Evolutionary conservation across 2,797 vertebrate species (phyloP), one percentile per base, ranked within the genome.

Genomic region (Hoplostethus atlanticus): DNA sequence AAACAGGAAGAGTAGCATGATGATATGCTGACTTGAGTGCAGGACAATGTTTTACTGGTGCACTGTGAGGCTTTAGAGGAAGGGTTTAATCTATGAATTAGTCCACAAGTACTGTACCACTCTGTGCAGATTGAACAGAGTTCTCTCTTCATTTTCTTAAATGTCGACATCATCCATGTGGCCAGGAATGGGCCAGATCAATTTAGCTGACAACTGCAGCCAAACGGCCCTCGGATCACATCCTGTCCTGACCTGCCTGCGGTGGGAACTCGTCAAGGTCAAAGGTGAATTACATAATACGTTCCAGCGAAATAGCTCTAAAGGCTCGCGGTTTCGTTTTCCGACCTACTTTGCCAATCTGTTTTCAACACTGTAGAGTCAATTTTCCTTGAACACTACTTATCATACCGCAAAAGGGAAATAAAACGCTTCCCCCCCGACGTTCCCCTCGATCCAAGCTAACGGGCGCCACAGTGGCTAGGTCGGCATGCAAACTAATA

Each of bases 261-360:
- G 16, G 46, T 44, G 72, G 64, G 68, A 74, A 42, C 34, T 42
- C 38, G 0, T 48, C 46, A 7, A n/a, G 36, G 46, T 75, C 44
- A 63, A 55, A 60, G 9, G 9, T 62, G n/a, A 36, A 17, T 21
- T 28, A 44, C 58, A 44, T 34, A 48, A 28, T n/a, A 5, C 31
- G n/a, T n/a, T 50, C 34, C 34, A 68, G 42, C 31, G 21, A 30
- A 56, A 50, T 15, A 13, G 42, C 16, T 40, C 16, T 47, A 3
- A 8, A 40, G 11, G 38, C 6, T 28, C 4, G 9, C 34, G 15
- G 55, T 55, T 54, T 16, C 50, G 9, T 62, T 73, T 55, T 68
- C 64, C 51, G 42, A 2, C 15, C 11, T 11, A 10, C 15, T 60
- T 13, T 59, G 60, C 64, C 50, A 44, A 38, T 38, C 15, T 66